Evolutionary conservation across 2,113 vertebrate genomes (phyloP), one percentile per base, ranked within the genome.

Genomic region (Atlantisia rogersi): DNA sequence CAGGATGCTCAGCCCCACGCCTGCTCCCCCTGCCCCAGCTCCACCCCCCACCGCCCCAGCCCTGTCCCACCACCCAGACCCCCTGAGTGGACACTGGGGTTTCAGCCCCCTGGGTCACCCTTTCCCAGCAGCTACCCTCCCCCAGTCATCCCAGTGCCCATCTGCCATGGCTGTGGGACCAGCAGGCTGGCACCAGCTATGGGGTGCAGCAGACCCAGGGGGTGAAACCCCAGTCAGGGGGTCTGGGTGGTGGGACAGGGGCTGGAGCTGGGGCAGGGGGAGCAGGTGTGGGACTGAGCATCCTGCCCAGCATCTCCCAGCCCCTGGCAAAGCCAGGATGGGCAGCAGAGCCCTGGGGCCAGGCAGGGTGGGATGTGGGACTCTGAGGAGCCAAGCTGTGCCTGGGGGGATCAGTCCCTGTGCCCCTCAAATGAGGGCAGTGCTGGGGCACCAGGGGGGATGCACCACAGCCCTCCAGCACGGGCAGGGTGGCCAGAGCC

Each of bases 271-370:
- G 31, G 32, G 84, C 31, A 24, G 75, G 26, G 44, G 60, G 11
- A 37, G 55, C 28, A 15, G 55, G 24, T 7, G 0, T 2, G 15
- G 12, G 15, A 29, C 39, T 73, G 53, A 85, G 59, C 62, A 40
- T n/a, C 69, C 63, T 46, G 22, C 53, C 26, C 44, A 21, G 1
- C 37, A 20, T 3, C 31, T 53, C 28, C 22, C 48, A 32, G 17
- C 12, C n/a, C 3, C 0, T 5, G 64, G 32, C 15, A 74, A 65
- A n/a, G 8, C 4, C 48, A 29, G 50, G 52, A 62, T 0, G 2
- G 56, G 50, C 56, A 60, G 42, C 13, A 76, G 77, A 85, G 8
- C 10, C 25, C n/a, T 3, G 5, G 53, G 59, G 24, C 13, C 37
- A 44, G 26, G 31, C 24, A n/a, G 42, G n/a, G 24, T 70, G 48